A percentile compares a stretch with the other conserved stretches of the same genome.
Evolutionary conservation across 2,113 vertebrate species (phyloP).

Genomic region (Telmatochromis sp.): DNA sequence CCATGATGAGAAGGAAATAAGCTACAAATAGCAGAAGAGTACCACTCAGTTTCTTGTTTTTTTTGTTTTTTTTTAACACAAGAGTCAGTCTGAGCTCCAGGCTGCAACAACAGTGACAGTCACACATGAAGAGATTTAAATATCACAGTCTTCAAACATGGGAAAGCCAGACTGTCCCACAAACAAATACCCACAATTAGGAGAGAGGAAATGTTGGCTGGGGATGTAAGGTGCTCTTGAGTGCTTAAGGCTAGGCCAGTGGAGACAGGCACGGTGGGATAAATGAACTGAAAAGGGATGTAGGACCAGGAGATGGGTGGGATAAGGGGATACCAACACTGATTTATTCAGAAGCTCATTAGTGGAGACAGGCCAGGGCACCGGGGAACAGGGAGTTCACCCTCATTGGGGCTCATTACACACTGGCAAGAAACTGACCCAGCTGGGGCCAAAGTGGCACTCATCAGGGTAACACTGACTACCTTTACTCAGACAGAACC

Average conservation of each 20-base stretch:
- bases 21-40: background rate
- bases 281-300: conserved; percentile 4
- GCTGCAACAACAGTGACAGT: conserved; percentile 1
- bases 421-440: conserved; percentile 56
- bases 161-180: background rate
- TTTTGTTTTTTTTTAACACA: background rate
- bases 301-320: conserved; percentile 15
- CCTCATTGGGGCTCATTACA: conserved; percentile 69
- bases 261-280: background rate
- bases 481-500: conserved; percentile 40
- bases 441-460: conserved; percentile 50
- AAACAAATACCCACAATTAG: conserved; percentile 69
- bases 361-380: conserved; percentile 58
- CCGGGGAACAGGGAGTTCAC: conserved; percentile 54
- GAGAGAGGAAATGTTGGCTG: conserved; percentile 7
- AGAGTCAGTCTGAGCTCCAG: background rate
- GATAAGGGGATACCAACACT: conserved; percentile 25
- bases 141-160: conserved; percentile 2
- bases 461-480: conserved; percentile 61
- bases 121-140: conserved; percentile 19
- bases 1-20: background rate
- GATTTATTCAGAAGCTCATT: conserved; percentile 72
- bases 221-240: conserved; percentile 45
- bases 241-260: conserved; percentile 50
- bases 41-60: background rate